phyloP scores from a whole-genome alignment of 2,113 vertebrate species.

The Periophthalmodon schlosseri region DNA sequence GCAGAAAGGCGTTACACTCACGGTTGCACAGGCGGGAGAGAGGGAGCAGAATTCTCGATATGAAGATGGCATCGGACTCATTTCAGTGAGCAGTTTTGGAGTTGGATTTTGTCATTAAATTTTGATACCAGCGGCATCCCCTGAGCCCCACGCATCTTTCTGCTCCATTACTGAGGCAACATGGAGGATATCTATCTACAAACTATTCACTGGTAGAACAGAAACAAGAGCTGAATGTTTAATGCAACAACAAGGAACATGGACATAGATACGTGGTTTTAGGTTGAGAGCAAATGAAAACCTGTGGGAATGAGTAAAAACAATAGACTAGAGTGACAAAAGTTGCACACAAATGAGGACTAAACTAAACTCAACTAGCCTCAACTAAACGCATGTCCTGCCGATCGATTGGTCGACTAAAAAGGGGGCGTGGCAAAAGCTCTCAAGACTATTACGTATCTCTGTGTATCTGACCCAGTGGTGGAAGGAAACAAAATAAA shows the following conservation, averaged over 20 bases:
- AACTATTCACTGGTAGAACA: slow-evolving; percentile 3
- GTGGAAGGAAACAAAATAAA: too few species aligned
- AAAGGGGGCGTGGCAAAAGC: too few species aligned
- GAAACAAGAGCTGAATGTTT: not conserved
- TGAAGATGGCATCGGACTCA: not conserved
- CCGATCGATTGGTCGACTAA: too few species aligned
- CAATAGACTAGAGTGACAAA: too few species aligned
- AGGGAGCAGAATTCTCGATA: not conserved
- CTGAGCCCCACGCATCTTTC: not conserved
- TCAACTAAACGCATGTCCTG: too few species aligned
- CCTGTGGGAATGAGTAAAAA: too few species aligned
- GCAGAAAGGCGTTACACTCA: not conserved
- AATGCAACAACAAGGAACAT: not conserved
- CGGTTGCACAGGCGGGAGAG: not conserved
- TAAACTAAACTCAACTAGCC: too few species aligned
- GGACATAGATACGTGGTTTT: not conserved
- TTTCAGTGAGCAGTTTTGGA: slow-evolving; percentile 2
- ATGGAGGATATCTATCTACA: not conserved
- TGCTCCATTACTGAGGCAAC: slow-evolving; percentile 7
- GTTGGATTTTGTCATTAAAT: slow-evolving; percentile 8
- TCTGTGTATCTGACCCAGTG: too few species aligned
- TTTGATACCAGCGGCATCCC: not conserved
- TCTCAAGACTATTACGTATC: too few species aligned
- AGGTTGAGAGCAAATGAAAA: not conserved
- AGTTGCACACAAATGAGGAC: too few species aligned